Evolutionary conservation across 2,113 vertebrate genomes (phyloP), one percentile per base, ranked within the genome.

Genomic region (Eulemur macaco): DNA sequence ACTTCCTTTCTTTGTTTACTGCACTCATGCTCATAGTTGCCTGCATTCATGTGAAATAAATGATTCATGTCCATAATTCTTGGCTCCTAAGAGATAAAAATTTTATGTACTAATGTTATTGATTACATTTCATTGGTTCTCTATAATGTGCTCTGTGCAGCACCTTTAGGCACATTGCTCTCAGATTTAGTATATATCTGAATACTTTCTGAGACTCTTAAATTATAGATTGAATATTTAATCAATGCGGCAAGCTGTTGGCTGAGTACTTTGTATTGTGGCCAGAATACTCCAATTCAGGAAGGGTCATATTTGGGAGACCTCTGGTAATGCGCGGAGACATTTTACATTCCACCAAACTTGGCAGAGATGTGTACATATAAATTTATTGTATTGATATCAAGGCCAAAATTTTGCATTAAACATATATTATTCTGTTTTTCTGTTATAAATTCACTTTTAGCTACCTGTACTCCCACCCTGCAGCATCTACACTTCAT

Each of bases 1-100:
- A 94, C 96, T 98, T 98, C 96, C 97, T 95, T 89, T 93, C 93
- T 98, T 97, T 97, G 97, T 98, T 97, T 97, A 96, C 93, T 84
- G 86, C 77, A 39, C 85, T 94, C 76, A 54, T 60, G 82, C 83
- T 93, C 91, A n/a, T 29, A 92, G 86, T 89, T 95, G 93, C 96
- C 89, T 96, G 31, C 52, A 47, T 96, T 96, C 21, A 47, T 91
- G 52, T 91, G 86, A 88, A 97, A 97, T 96, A 98, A 97, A 97
- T 98, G 97, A 97, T 98, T 96, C 91, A 96, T 96, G 86, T 87
- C 77, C 97, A 92, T 94, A 95, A 94, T 95, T 96, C 93, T 95
- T 93, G 74, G 68, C 64, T 96, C 77, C 42, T 81, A 91, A 29
- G 82, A 96, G 93, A 96, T 93, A 94, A 95, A 97, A 95, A 31